Evolutionary conservation across 1,140 invertebrate genomes (phyloP), one percentile per base, ranked within the genome.

Genomic region (Amyelois transitella): DNA sequence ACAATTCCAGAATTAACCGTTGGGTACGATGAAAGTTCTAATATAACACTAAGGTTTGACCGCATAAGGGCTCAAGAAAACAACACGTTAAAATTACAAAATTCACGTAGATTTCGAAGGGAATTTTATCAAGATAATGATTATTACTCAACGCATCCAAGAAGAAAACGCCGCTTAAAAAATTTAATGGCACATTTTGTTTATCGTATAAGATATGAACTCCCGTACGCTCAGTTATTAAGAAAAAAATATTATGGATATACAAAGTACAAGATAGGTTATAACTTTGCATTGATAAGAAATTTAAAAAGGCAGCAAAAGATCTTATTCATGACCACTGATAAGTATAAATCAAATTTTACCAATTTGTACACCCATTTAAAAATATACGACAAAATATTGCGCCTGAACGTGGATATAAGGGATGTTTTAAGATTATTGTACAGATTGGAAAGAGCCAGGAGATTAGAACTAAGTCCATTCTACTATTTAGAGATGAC

Each of bases 321-420:
- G 1, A 38, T 38, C 17, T 38, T 38, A 38, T 14, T 8, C 12
- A 14, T 1, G 1, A 38, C 32, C 1, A 14, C n/a, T 14, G 1
- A 2, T 14, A 38, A 14, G 17, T 38, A 14, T 8, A 38, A 1
- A 14, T 24, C 4, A 24, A 24, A 1, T 2, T 38, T 38, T 1
- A 14, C 32, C 1, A 38, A 38, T 14, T 2, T 28, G 7, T 12
- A 38, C n/a, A 4, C 17, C 32, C 32, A 38, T 43, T 38, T 32
- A n/a, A 50, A 49, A 60, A 52, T 18, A 21, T 45, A 58, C 8
- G 24, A 43, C 44, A n/a, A 38, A n/a, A 38, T 38, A 38, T 38
- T 38, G 17, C 32, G 32, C 3, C 32, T 38, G 5, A 38, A 38
- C 17, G 32, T 38, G 12, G 32, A 38, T 38, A 38, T 38, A 38